These are phyloP conservation scores for Selenia dentaria DNA, from an alignment of 2,888 invertebrate species.

Conservation along the genomic window DNA sequence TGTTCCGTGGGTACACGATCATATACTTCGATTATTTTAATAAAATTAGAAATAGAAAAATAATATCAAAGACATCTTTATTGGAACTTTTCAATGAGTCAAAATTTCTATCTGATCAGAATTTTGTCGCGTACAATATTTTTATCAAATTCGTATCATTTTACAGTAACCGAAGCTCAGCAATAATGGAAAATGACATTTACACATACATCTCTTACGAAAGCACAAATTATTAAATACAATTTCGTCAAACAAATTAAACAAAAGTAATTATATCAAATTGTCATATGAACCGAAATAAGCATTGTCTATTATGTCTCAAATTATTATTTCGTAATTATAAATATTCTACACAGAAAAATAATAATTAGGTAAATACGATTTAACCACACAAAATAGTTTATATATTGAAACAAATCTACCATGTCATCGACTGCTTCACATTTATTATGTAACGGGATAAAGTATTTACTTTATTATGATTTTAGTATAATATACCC, in stretches of 20 bases:
- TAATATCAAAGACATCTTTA: conserved; percentile 81
- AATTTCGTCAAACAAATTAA: conserved; percentile 33
- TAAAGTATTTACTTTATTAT: conserved; percentile 67
- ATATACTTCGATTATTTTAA: conserved; percentile 75
- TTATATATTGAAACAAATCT: conserved; percentile 50
- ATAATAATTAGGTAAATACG: conserved; percentile 57
- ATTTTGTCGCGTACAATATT: conserved; percentile 25
- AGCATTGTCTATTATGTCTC: conserved; percentile 72
- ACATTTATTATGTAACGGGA: conserved; percentile 49
- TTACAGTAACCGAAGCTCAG: conserved; percentile 25
- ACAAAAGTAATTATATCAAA: conserved; percentile 51
- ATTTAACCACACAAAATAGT: conserved; percentile 74
- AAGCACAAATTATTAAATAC: conserved; percentile 50
- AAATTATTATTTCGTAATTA: conserved; percentile 61
- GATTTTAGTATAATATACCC: conserved; percentile 62
- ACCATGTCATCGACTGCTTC: conserved; percentile 54
- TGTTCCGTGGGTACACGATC: conserved; percentile 77
- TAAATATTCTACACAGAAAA: conserved; percentile 65
- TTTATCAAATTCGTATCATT: conserved; percentile 18
- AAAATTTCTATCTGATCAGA: conserved; percentile 30
- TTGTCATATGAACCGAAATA: conserved; percentile 63
- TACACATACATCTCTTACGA: conserved; percentile 47
- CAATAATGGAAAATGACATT: conserved; percentile 37
- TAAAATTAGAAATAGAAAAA: conserved; percentile 84
- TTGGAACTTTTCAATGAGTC: conserved; percentile 76